Conservation (phyloP, 2,113 vertebrate species). For the Grammatotria lemairii region DNA sequence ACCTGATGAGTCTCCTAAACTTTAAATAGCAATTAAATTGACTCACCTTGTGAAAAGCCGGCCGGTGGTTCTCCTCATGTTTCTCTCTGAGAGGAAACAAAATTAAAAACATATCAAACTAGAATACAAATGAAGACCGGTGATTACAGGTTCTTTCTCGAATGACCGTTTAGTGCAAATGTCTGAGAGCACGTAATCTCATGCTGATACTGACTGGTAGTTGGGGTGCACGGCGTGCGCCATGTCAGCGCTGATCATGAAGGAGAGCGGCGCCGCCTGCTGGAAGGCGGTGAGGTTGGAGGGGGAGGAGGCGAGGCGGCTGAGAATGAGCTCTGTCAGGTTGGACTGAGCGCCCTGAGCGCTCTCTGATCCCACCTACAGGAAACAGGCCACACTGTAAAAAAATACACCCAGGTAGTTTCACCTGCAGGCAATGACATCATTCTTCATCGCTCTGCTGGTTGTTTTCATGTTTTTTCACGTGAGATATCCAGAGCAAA, state of each 20-base stretch:
- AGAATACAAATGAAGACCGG: not conserved
- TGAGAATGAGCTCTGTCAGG: slow-evolving; percentile 89
- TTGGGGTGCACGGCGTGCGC: slow-evolving; percentile 94
- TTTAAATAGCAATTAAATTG: not conserved
- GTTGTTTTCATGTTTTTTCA: not conserved
- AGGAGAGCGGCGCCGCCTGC: slow-evolving; percentile 87
- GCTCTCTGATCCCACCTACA: slow-evolving; percentile 90
- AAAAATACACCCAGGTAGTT: not conserved
- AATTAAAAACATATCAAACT: not conserved
- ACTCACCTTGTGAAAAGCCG: slow-evolving; percentile 88
- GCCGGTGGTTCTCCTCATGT: slow-evolving; percentile 94
- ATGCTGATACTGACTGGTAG: slow-evolving; percentile 79
- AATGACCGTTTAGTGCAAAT: not conserved
- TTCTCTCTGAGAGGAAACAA: slow-evolving; percentile 79
- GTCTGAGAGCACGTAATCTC: not conserved
- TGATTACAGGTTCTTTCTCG: not conserved
- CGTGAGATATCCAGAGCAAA: not conserved
- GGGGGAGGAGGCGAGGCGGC: slow-evolving; percentile 76
- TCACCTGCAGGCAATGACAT: not conserved
- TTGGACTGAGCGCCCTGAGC: slow-evolving; percentile 90
- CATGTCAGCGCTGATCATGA: slow-evolving; percentile 98
- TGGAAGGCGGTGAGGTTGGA: slow-evolving; percentile 86
- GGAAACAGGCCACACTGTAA: not conserved
- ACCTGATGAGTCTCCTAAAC: not conserved
- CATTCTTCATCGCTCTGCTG: not conserved